These are phyloP conservation scores for Meiosimyza decipiens DNA, from an alignment of 2,888 invertebrate genomes.

Conservation along the genomic window DNA sequence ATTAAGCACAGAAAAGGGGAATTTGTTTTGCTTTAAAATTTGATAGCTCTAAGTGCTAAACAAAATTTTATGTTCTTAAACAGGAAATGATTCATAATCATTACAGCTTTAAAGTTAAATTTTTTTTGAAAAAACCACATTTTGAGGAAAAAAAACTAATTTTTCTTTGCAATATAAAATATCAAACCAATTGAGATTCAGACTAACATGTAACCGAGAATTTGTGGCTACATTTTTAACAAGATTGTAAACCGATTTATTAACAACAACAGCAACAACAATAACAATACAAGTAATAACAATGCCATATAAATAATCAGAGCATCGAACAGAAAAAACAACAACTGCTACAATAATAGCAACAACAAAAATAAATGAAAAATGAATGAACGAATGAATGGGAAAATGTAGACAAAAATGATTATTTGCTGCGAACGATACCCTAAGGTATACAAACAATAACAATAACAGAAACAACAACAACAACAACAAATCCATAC, in stretches of 20 bases:
- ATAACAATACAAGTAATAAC: background rate
- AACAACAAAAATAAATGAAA: constrained; percentile 1
- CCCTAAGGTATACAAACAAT: constrained; percentile 14
- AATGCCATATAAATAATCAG: background rate
- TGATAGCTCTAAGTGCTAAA: no score
- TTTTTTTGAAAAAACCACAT: no score
- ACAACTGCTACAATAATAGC: background rate
- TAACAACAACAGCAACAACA: background rate
- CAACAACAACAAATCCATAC: background rate
- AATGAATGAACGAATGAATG: background rate
- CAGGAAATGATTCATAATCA: no score
- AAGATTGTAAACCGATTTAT: constrained; percentile 5
- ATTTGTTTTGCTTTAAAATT: no score
- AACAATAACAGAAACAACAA: background rate
- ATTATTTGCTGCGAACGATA: constrained; percentile 12
- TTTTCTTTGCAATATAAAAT: no score
- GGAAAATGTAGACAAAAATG: constrained; percentile 7
- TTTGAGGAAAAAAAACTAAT: no score
- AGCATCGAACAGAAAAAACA: constrained; percentile 1
- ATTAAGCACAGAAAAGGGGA: no score
- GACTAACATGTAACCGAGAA: no score
- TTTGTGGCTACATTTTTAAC: no score
- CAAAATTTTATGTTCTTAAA: no score
- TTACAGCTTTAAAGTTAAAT: no score
- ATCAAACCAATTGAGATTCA: no score